These are phyloP conservation scores for Tiliqua scincoides DNA, from an alignment of 2,113 vertebrate species.

Conservation along the genomic window DNA sequence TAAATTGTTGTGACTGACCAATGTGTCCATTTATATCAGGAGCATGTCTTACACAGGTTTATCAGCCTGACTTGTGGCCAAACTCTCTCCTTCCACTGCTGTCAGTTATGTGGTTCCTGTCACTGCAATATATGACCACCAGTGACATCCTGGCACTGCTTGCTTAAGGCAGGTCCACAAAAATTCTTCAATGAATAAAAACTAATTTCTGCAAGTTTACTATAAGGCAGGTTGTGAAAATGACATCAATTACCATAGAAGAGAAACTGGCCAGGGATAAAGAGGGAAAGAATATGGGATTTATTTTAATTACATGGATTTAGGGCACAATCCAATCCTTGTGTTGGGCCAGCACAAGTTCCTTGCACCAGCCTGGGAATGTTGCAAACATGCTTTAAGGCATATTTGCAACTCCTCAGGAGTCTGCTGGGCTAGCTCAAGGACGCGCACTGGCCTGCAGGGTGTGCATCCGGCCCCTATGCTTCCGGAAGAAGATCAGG, in stretches of 20 bases:
- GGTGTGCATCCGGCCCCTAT: too few relatives aligned
- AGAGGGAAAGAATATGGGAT: too few relatives aligned
- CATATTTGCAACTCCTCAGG: too few relatives aligned
- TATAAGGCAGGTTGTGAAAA: background rate
- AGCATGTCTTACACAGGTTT: background rate
- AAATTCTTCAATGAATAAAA: background rate
- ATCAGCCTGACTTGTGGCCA: background rate
- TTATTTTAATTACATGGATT: too few relatives aligned
- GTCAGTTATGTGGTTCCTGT: background rate
- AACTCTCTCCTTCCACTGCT: background rate
- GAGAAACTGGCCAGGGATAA: too few relatives aligned
- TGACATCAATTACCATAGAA: background rate
- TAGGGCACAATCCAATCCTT: too few relatives aligned
- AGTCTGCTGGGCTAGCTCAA: too few relatives aligned
- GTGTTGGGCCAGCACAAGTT: too few relatives aligned
- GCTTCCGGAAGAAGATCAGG: too few relatives aligned
- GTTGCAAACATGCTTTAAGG: too few relatives aligned
- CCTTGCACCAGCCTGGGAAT: too few relatives aligned
- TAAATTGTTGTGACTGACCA: conserved; percentile 19
- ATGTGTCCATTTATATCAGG: conserved; percentile 5
- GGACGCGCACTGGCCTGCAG: too few relatives aligned
- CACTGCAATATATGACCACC: background rate
- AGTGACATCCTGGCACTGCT: background rate
- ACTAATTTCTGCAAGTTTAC: background rate
- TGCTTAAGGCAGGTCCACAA: background rate